Conservation (phyloP, 2,113 vertebrate genomes). For the Rhineura floridana region DNA sequence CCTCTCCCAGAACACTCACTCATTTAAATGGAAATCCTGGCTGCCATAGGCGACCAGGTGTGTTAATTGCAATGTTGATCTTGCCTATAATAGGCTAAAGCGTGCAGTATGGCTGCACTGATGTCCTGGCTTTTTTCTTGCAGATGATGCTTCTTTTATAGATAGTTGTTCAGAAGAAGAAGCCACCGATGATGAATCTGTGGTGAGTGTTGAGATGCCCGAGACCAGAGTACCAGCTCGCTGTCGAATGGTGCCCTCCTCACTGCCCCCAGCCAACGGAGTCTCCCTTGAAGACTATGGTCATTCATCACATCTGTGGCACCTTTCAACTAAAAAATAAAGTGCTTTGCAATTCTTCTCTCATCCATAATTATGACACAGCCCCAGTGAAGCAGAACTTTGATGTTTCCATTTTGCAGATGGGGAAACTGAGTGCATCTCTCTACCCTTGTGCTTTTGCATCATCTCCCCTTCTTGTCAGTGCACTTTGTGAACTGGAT, state of each 20-base stretch:
- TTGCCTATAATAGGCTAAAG: too few species aligned
- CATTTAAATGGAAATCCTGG: too few species aligned
- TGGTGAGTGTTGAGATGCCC: neutral
- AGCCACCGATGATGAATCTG: accelerated
- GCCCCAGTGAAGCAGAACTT: neutral
- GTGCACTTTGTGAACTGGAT: neutral
- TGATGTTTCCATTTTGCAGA: neutral
- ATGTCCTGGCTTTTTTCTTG: neutral
- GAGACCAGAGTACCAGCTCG: too few species aligned
- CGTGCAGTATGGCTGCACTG: neutral
- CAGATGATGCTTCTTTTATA: neutral
- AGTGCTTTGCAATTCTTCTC: neutral
- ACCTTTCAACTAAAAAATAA: neutral
- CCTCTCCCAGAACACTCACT: too few species aligned
- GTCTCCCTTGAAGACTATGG: neutral
- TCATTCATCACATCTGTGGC: neutral
- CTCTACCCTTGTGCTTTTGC: neutral
- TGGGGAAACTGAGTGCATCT: too few species aligned
- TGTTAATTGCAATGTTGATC: too few species aligned
- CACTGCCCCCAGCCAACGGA: too few species aligned
- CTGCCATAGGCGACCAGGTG: too few species aligned
- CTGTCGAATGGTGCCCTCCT: too few species aligned
- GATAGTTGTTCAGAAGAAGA: neutral
- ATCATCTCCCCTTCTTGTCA: neutral
- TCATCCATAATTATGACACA: neutral